These are phyloP conservation scores for Ectropis crepuscularia DNA, from an alignment of 2,888 invertebrate species.

Conservation along the genomic window DNA sequence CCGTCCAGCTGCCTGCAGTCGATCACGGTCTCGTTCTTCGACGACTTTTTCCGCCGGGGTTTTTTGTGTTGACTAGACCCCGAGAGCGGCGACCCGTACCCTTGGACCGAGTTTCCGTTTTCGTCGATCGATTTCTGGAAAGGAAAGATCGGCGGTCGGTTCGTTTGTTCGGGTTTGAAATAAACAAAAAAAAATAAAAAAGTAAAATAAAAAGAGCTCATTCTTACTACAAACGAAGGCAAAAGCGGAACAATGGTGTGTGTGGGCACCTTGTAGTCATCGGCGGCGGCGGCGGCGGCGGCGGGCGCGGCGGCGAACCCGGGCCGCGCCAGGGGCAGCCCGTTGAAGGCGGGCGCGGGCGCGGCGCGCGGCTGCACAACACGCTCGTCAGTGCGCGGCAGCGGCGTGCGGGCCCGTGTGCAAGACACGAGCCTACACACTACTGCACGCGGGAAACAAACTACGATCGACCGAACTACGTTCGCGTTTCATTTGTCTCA, in stretches of 20 bases:
- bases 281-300: conserved; percentile 53
- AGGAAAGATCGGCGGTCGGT: conserved; percentile 46
- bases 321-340: conserved; percentile 69
- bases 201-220: conserved; percentile 18
- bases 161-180: background rate
- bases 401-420: too few species aligned
- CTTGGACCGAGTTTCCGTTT: conserved; percentile 90
- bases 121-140: conserved; percentile 90
- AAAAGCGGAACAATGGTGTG: conserved; percentile 40
- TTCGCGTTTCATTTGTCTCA: too few species aligned
- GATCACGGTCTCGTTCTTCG: conserved; percentile 84
- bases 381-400: conserved; percentile 28
- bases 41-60: conserved; percentile 84
- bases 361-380: conserved; percentile 68
- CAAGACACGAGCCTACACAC: too few species aligned
- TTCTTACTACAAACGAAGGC: conserved; percentile 40
- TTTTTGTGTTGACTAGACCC: conserved; percentile 83
- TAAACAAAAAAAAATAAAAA: conserved; percentile 24
- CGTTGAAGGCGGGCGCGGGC: conserved; percentile 69
- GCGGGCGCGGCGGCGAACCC: conserved; percentile 62
- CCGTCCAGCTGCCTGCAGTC: conserved; percentile 89
- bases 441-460: too few species aligned
- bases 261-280: conserved; percentile 70
- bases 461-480: too few species aligned
- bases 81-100: conserved; percentile 76